Base-by-base conservation (phyloP, 2,797 vertebrate genomes). In the Sarcophilus harrisii region DNA sequence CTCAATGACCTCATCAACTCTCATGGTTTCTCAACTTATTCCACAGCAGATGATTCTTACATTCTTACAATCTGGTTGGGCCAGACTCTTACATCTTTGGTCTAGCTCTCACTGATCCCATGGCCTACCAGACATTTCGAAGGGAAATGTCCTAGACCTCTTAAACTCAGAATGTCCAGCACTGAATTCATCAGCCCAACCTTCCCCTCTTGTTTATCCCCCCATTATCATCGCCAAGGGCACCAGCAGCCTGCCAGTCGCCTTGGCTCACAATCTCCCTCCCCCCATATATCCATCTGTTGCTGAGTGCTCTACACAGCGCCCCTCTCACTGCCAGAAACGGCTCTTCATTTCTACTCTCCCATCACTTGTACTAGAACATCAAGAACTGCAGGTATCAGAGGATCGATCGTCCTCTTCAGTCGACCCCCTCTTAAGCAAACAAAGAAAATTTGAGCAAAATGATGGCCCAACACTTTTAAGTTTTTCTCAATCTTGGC, bases 371-470 rank as follows among this genome's bases (percentile, higher is more conserved):
- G 27, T 0, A 92, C 49, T 27, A 58, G 94, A 81, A 95, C 38
- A 81, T 62, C 10, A 29, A 16, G 0, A 1, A 90, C 3, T 94
- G 58, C 92, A n/a, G 38, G 66, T 38, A 45, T 81, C n/a, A 38
- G n/a, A 45, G n/a, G n/a, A 81, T 24, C 16, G n/a, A 81, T 24
- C 16, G 13, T 73, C 14, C 16, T 73, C 32, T n/a, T 38, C 62
- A 54, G 92, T 96, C 97, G 90, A 3, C 11, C 66, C 91, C n/a
- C 57, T 94, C 29, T 92, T 52, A 95, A 90, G n/a, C 16, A 38
- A 81, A 81, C n/a, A n/a, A 73, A 66, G 62, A 73, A 66, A 73
- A 73, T 0, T 18, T 24, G 18, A 38, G 38, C n/a, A 73, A 81
- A 81, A 81, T 9, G 32, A 24, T 18, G 10, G 18, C 66, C 66